A percentile compares a stretch with the other conserved stretches of the same genome.
These are phyloP conservation scores for Diarsia mendica DNA, from an alignment of 2,888 invertebrate species.

Conservation along the genomic window DNA sequence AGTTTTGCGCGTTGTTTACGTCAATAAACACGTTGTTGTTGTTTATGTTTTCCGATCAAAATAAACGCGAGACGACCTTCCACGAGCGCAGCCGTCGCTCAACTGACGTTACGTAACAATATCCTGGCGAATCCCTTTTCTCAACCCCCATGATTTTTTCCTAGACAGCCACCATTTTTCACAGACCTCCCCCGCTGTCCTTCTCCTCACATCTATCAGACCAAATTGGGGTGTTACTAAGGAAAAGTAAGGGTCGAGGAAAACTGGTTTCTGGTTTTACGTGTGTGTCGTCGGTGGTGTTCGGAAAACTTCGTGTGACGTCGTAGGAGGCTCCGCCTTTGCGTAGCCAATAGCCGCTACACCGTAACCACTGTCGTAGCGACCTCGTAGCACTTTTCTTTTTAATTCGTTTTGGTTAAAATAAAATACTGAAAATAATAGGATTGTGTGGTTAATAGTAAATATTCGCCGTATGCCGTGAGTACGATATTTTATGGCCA, in stretches of 20 bases:
- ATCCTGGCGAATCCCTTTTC: slow-evolving; percentile 83
- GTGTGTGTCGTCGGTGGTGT: slow-evolving; percentile 69
- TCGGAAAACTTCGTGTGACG: slow-evolving; percentile 80
- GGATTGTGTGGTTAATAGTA: neutral
- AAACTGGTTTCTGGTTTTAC: slow-evolving; percentile 67
- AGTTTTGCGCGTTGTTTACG: slow-evolving; percentile 83
- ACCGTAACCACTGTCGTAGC: slow-evolving; percentile 68
- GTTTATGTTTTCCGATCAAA: slow-evolving; percentile 80
- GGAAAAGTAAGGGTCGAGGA: slow-evolving; percentile 64
- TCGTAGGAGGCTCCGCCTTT: slow-evolving; percentile 81
- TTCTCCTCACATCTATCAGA: neutral
- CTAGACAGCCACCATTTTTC: slow-evolving; percentile 65
- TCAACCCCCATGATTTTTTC: slow-evolving; percentile 79
- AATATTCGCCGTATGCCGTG: neutral
- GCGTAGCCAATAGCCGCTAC: slow-evolving; percentile 71
- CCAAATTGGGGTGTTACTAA: neutral
- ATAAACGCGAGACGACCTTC: slow-evolving; percentile 75
- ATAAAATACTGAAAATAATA: neutral
- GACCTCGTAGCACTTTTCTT: slow-evolving; percentile 37
- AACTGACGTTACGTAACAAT: slow-evolving; percentile 88
- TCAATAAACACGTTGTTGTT: slow-evolving; percentile 88
- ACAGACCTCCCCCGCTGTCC: slow-evolving; percentile 70
- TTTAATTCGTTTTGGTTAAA: slow-evolving; percentile 31
- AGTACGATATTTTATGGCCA: neutral
- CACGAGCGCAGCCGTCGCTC: slow-evolving; percentile 75